These are phyloP conservation scores for Misgurnus mizolepis DNA, from an alignment of 2,113 vertebrate species.

Conservation along the genomic window DNA sequence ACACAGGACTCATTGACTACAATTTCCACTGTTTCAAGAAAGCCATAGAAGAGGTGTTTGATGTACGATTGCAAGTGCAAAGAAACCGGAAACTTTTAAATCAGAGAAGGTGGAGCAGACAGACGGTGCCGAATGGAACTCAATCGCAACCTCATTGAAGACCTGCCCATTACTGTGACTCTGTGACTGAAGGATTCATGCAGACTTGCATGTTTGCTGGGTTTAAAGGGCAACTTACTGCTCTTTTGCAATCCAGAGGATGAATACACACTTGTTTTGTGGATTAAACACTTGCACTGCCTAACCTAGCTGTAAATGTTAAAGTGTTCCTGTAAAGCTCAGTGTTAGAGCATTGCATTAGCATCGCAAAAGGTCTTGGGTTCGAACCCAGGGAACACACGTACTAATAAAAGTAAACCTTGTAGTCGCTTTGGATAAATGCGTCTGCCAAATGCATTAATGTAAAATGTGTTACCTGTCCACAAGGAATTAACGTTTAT, in stretches of 20 bases:
- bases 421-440: no score
- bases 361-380: no score
- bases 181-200: not conserved
- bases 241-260: not conserved
- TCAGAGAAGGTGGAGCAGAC: slow-evolving; percentile 82
- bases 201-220: not conserved
- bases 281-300: not conserved
- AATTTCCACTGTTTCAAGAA: slow-evolving; percentile 97
- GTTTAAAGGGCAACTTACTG: not conserved
- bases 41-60: slow-evolving; percentile 95
- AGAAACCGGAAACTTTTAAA: slow-evolving; percentile 85
- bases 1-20: slow-evolving; percentile 91
- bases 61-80: slow-evolving; percentile 88
- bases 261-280: slow-evolving; percentile 3
- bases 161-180: not conserved
- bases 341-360: no score
- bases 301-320: not conserved
- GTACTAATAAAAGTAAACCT: no score
- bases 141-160: slow-evolving; percentile 64
- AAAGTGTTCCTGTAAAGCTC: no score
- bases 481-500: not conserved
- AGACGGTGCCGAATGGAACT: slow-evolving; percentile 78
- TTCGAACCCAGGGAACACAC: no score
- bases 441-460: no score
- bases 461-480: not conserved